Evolutionary conservation across 2,113 vertebrate species (phyloP).

Genomic region (Pteropus alecto): DNA sequence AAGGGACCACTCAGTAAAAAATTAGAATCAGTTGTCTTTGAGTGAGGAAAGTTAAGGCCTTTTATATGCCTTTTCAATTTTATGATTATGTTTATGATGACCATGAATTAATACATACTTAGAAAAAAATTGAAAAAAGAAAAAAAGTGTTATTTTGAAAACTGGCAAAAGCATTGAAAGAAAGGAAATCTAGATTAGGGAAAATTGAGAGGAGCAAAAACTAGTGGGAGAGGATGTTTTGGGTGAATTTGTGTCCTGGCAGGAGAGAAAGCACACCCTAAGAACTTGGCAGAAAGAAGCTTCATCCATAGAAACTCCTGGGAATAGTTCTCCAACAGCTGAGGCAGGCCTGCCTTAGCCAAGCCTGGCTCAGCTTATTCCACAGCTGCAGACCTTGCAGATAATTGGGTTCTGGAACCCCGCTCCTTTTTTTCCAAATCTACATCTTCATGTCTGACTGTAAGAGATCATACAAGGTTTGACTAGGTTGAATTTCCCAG

Average conservation of each 20-base stretch:
- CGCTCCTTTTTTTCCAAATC: neutral
- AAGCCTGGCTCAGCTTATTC: neutral
- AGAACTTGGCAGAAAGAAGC: slow-evolving; percentile 23
- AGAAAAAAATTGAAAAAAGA: neutral
- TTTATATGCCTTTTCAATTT: neutral
- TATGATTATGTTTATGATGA: neutral
- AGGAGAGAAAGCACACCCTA: neutral
- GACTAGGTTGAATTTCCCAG: neutral
- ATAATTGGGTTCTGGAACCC: neutral
- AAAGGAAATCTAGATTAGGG: neutral
- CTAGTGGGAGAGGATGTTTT: neutral
- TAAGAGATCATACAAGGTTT: neutral
- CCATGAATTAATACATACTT: neutral
- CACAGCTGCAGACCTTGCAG: neutral
- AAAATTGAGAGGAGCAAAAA: neutral
- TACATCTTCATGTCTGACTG: neutral
- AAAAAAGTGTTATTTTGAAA: neutral
- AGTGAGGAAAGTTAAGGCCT: neutral
- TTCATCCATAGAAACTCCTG: neutral
- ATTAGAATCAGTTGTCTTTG: neutral
- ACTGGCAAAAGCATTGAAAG: neutral
- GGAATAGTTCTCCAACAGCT: neutral
- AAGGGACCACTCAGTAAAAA: neutral
- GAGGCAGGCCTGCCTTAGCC: neutral
- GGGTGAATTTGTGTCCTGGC: neutral